Base-by-base conservation (phyloP, 2,797 vertebrate genomes). In the Anguilla pacifica region DNA sequence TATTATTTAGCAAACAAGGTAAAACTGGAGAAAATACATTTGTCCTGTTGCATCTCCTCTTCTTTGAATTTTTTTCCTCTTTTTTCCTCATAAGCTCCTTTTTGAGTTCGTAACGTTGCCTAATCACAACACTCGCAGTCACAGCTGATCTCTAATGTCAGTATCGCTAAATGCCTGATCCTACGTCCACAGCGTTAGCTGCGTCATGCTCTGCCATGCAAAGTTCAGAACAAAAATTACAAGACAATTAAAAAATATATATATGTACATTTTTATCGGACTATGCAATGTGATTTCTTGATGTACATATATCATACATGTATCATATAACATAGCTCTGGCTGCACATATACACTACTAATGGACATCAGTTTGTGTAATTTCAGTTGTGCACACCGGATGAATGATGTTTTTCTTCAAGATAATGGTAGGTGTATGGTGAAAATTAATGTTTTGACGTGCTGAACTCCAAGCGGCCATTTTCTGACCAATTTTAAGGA, bases 341-440 rank as follows among this genome's bases (percentile, higher is more conserved):
- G 57, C 57, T n/a, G 64, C n/a, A 70, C 64, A 70, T 70, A 28
- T 70, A n/a, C 74, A 82, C 25, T 51, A 25, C 46, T 51, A 82
- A 51, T 51, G 79, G 25, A 82, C 46, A 49, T 49, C 19, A 3
- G 43, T 82, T 82, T 49, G 79, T 25, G 15, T 81, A 49, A 81
- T 81, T 82, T 82, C 79, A 82, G 79, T 3, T 82, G 79, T 51
- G 79, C 46, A 19, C 10, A 82, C 79, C 43, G 79, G 79, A 82
- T 82, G 43, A 82, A 82, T 51, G 46, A 22, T 82, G 79, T 82
- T 82, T 82, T 79, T 35, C 35, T 22, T 82, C 22, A 82, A 82
- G 19, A 22, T 82, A 82, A 82, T 82, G 19, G 79, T 51, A 19
- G 79, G 79, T 82, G 79, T 82, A 49, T 10, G 28, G 51, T 51